Percentiles rank a stretch among this genome's conserved stretches.
phyloP scores from a whole-genome alignment of 2,113 vertebrate species.

The Stegostoma tigrinum region DNA sequence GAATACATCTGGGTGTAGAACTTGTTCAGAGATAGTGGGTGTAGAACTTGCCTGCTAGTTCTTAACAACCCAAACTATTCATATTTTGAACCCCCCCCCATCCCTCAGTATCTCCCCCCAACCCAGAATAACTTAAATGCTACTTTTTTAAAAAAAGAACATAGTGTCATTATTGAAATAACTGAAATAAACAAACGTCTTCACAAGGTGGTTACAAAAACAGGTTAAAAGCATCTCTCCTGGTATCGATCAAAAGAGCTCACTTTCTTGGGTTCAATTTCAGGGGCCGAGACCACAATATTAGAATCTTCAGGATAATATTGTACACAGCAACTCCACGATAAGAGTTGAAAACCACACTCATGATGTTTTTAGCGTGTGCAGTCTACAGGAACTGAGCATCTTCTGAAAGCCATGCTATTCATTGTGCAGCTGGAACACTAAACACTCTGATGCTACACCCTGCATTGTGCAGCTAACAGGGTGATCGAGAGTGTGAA shows the following conservation, averaged over 20 bases:
- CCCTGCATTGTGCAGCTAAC: rapidly evolving
- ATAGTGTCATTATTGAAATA: slow-evolving; percentile 30
- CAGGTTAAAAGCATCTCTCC: neutral
- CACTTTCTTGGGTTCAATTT: neutral
- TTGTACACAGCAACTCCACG: neutral
- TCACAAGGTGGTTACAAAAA: neutral
- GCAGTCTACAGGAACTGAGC: neutral
- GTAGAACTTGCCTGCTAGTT: neutral
- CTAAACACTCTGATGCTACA: neutral
- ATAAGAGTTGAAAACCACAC: neutral
- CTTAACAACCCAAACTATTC: neutral
- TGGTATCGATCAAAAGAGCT: neutral
- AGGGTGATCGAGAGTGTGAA: neutral
- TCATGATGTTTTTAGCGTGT: neutral
- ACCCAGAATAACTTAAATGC: neutral
- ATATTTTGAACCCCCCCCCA: neutral
- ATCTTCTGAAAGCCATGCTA: neutral
- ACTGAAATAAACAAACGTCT: neutral
- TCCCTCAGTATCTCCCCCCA: neutral
- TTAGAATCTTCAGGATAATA: neutral
- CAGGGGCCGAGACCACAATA: neutral
- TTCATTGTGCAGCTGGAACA: neutral
- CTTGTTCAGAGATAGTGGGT: too few species aligned
- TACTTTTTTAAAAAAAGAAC: neutral
- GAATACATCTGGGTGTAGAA: neutral